Evolutionary conservation across 1,140 invertebrate genomes (phyloP), one percentile per base, ranked within the genome.

Genomic region (Stegodyphus dumicola): DNA sequence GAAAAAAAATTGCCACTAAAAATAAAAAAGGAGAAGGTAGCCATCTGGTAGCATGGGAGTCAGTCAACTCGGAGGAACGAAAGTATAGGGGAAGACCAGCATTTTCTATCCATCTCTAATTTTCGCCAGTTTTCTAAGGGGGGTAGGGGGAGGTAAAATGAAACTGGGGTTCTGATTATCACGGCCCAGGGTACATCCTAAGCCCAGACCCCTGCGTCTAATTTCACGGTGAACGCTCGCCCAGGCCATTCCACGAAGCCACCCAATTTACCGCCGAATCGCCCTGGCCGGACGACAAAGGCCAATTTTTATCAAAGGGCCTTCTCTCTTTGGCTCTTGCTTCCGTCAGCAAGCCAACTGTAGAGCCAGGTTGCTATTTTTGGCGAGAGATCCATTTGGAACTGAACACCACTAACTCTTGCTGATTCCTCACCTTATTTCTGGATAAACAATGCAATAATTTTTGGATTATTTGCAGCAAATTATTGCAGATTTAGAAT

Each of bases 191-290:
- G 74, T 85, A 69, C 73, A 48, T 10, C 81, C 51, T 85, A 85
- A 85, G 81, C 81, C 81, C 74, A n/a, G 51, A 74, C 81, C 81
- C 81, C 73, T n/a, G 74, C 81, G 73, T 85, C 81, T 85, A 85
- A 85, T 85, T 85, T 85, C 81, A 85, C 81, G 81, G 81, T 85
- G 81, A 85, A n/a, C 81, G 81, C 64, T 13, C 81, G 60, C 65
- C 73, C 65, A 64, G 81, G 74, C 81, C 81, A 85, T 85, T 85
- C 81, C 81, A 77, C 51, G 81, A 76, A 85, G 81, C 81, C 81
- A 85, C 81, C 81, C 81, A 85, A 85, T 85, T 85, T 85, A 85
- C 81, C 81, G 81, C 81, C 74, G 81, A 85, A 85, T 85, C 81
- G 81, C 81, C 73, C 81, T 77, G 81, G 81, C 81, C 74, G 81